Evolutionary conservation across 23 tunicate genomes (phyloP).

Genomic region (Botrylloides violaceus): DNA sequence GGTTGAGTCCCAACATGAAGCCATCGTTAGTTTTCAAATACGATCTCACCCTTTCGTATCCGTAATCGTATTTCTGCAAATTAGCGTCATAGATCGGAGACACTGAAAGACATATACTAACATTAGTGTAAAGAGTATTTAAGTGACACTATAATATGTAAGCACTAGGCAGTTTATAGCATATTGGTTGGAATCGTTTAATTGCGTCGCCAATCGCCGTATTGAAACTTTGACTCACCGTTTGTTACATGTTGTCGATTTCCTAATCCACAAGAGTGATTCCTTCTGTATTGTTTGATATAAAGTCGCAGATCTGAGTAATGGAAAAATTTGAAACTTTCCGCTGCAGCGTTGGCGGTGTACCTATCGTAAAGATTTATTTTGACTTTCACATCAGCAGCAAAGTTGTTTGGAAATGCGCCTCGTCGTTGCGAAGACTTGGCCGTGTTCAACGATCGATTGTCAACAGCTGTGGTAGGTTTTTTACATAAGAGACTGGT

Average conservation of each 20-base stretch:
- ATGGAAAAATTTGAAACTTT: slow-evolving; percentile 47
- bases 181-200: no score
- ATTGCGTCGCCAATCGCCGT: no score
- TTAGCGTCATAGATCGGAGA: slow-evolving; percentile 2
- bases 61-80: background rate
- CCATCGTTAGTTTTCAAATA: slow-evolving; percentile 4
- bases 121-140: no score
- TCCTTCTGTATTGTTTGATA: slow-evolving; percentile 52
- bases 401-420: background rate
- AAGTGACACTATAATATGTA: no score
- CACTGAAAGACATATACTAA: slow-evolving; percentile 7
- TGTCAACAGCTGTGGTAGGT: background rate
- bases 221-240: slow-evolving; percentile 10
- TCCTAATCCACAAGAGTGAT: slow-evolving; percentile 28
- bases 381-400: slow-evolving; percentile 4
- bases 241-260: background rate
- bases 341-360: background rate
- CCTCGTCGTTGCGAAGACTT: background rate
- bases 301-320: slow-evolving; percentile 58
- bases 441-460: slow-evolving; percentile 1
- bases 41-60: background rate
- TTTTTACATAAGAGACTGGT: background rate
- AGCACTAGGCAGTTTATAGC: no score
- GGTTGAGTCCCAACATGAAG: slow-evolving; percentile 1
- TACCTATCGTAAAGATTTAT: slow-evolving; percentile 8